Evolutionary conservation across 1,140 invertebrate genomes (phyloP), one percentile per base, ranked within the genome.

Genomic region (Chelonus insularis): DNA sequence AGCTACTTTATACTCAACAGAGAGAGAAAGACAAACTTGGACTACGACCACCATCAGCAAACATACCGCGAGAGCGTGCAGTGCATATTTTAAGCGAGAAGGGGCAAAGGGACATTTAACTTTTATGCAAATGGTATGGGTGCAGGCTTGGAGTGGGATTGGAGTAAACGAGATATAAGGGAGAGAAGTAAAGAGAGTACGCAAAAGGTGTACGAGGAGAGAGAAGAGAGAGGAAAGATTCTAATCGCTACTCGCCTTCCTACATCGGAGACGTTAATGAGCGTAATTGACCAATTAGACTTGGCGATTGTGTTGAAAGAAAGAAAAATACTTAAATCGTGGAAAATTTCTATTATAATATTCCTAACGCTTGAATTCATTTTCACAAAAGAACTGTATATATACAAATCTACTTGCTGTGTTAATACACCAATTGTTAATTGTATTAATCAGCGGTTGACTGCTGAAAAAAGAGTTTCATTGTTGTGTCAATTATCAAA

Each of bases 241-340:
- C 72, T 78, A 78, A 81, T 81, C 79, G 71, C 61, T 48, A 65
- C 71, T 72, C 64, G 68, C 69, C 71, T 73, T 77, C 73, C 73
- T 74, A 72, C 72, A 70, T 72, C 69, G 72, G 72, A 74, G 74
- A 79, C 74, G 72, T 77, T 82, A 82, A 82, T 82, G 78, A 82
- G 76, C 73, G 75, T 79, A 82, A 82, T 80, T 82, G 78, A 80
- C 74, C 79, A 80, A 82, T 82, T 80, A 81, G 79, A 73, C 71
- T 72, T 65, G 61, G 64, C 69, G 72, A 76, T 71, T 71, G 71
- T 71, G 68, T 63, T 57, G 21, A 60, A 60, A 65, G 68, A 68
- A 68, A 70, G 69, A 73, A 73, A 72, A 70, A 67, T 68, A 64
- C 54, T 52, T 48, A 45, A 51, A 29, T 34, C 43, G 39, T 61